Evolutionary conservation across 2,888 invertebrate genomes (phyloP).

Genomic region (Pristionchus arcanus): DNA sequence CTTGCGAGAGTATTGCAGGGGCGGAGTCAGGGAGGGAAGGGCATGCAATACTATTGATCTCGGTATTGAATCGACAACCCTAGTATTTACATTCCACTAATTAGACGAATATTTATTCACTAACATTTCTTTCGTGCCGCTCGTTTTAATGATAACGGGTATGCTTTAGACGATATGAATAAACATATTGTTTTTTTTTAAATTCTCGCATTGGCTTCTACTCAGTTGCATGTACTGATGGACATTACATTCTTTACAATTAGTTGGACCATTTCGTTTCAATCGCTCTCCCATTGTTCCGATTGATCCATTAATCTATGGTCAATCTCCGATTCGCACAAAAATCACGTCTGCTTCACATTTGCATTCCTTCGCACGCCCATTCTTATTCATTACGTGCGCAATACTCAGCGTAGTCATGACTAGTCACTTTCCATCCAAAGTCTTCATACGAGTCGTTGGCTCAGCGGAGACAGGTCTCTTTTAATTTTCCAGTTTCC

Average conservation of each 20-base stretch:
- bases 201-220: not conserved
- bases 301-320: not conserved
- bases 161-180: not conserved
- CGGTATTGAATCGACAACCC: no score
- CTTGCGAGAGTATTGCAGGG: no score
- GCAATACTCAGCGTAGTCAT: not conserved
- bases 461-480: no score
- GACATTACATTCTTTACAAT: not conserved
- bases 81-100: constrained; percentile 15
- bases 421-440: not conserved
- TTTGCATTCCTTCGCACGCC: not conserved
- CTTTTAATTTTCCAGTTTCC: no score
- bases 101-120: constrained; percentile 16
- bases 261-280: not conserved
- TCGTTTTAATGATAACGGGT: not conserved
- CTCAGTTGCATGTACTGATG: not conserved
- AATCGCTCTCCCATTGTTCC: no score
- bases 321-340: not conserved
- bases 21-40: no score
- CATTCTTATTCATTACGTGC: not conserved
- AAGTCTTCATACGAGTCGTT: no score
- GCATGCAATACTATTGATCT: no score
- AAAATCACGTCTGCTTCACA: not conserved
- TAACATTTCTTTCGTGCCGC: constrained; percentile 23
- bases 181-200: not conserved